phyloP scores from a whole-genome alignment of 2,113 vertebrate species.

The Burhinus bistriatus region DNA sequence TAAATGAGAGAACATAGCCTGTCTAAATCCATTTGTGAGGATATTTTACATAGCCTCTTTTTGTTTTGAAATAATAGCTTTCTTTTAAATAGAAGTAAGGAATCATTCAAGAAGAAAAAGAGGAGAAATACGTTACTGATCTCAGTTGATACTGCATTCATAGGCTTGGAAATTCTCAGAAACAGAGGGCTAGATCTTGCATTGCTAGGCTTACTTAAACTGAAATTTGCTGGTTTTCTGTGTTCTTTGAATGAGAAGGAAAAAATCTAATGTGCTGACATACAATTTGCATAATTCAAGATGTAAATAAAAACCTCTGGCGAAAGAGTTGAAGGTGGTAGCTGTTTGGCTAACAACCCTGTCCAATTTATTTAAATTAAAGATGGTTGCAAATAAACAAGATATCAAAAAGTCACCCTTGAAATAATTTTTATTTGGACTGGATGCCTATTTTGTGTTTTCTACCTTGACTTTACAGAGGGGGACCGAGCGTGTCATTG shows the following conservation, averaged over 20 bases:
- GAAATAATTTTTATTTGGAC: background rate
- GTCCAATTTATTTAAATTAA: background rate
- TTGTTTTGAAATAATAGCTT: background rate
- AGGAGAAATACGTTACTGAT: background rate
- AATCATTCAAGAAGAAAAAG: background rate
- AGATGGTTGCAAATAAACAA: background rate
- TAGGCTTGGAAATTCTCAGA: background rate
- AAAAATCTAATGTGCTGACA: background rate
- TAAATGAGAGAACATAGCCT: background rate
- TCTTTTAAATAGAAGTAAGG: background rate
- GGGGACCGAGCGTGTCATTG: rapidly evolving
- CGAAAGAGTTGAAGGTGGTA: background rate
- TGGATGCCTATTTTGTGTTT: background rate
- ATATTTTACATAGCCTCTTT: background rate
- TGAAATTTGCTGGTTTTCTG: background rate
- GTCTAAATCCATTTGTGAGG: background rate
- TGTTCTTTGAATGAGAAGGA: background rate
- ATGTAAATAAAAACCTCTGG: background rate
- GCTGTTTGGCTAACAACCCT: background rate
- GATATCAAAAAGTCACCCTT: background rate
- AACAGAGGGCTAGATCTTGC: background rate
- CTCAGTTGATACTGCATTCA: background rate
- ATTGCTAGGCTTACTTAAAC: background rate
- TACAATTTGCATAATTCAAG: background rate
- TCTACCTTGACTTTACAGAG: background rate